Percentiles rank a stretch among this genome's conserved stretches.
These are phyloP conservation scores for Drosophila willistoni DNA, from an alignment of 1,140 invertebrate species.

Conservation along the genomic window DNA sequence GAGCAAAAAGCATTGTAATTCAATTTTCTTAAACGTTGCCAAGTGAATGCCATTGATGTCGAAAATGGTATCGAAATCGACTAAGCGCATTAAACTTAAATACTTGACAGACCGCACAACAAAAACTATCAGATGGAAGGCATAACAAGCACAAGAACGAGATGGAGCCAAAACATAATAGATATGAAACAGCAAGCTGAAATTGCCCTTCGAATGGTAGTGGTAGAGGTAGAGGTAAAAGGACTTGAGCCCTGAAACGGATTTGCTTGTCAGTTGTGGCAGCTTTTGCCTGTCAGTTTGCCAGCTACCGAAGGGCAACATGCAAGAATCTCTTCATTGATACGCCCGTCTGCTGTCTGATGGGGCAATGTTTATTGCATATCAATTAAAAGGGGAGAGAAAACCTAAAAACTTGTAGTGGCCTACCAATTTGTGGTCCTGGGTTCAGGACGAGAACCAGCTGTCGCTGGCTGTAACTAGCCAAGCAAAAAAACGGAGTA, in stretches of 20 bases:
- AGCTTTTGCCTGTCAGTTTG: constrained; percentile 59
- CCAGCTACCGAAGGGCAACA: constrained; percentile 22
- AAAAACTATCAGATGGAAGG: neutral
- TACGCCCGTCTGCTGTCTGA: constrained; percentile 41
- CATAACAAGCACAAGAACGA: constrained; percentile 20
- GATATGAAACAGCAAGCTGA: constrained; percentile 58
- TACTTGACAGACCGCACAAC: constrained; percentile 49
- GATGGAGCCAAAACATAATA: constrained; percentile 36
- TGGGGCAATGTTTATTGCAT: constrained; percentile 75
- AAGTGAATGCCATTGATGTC: constrained; percentile 36
- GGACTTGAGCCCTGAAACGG: constrained; percentile 27
- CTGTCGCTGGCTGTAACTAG: constrained; percentile 22
- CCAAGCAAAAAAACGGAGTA: neutral
- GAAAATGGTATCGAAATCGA: constrained; percentile 10
- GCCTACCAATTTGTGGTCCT: constrained; percentile 44
- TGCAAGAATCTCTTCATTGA: constrained; percentile 37
- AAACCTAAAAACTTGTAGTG: constrained; percentile 33
- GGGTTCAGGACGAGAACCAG: constrained; percentile 4
- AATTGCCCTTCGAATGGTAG: constrained; percentile 44
- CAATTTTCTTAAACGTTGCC: constrained; percentile 61
- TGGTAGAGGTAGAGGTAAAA: too few species aligned
- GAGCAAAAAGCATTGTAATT: constrained; percentile 68
- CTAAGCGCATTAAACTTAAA: constrained; percentile 75
- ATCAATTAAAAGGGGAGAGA: constrained; percentile 61
- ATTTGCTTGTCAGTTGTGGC: constrained; percentile 53